Evolutionary conservation across 2,888 invertebrate genomes (phyloP).

Genomic region (Seira musarum): DNA sequence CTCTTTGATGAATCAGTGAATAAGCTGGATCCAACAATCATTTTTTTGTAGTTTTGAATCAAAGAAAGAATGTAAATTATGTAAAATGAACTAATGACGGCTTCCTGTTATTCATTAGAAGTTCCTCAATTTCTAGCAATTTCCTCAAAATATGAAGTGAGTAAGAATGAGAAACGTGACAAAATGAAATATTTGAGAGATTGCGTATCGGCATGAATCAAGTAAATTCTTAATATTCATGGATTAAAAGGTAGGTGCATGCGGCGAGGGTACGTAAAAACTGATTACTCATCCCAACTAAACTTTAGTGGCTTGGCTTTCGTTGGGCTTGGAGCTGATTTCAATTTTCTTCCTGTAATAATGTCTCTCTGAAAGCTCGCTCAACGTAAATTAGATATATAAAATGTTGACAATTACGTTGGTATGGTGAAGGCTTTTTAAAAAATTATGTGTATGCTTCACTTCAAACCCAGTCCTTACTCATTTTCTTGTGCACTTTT

Average conservation of each 20-base stretch:
- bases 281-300: background rate
- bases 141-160: conserved; percentile 3
- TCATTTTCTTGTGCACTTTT: too few species aligned
- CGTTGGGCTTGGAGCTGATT: background rate
- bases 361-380: background rate
- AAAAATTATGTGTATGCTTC: too few species aligned
- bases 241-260: conserved; percentile 11
- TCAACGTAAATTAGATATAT: background rate
- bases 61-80: conserved; percentile 6
- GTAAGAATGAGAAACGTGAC: conserved; percentile 14
- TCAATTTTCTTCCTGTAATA: background rate
- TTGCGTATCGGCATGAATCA: conserved; percentile 17
- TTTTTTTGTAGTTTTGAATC: too few species aligned
- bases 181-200: conserved; percentile 13
- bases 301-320: background rate
- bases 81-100: conserved; percentile 21
- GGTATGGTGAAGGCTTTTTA: too few species aligned
- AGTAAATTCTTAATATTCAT: background rate
- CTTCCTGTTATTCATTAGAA: conserved; percentile 22
- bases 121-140: conserved; percentile 10
- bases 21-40: background rate
- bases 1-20: background rate
- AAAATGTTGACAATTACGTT: background rate
- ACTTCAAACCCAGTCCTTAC: too few species aligned
- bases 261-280: background rate